Conservation (phyloP, 2,113 vertebrate genomes). For the Ailurus styani region DNA sequence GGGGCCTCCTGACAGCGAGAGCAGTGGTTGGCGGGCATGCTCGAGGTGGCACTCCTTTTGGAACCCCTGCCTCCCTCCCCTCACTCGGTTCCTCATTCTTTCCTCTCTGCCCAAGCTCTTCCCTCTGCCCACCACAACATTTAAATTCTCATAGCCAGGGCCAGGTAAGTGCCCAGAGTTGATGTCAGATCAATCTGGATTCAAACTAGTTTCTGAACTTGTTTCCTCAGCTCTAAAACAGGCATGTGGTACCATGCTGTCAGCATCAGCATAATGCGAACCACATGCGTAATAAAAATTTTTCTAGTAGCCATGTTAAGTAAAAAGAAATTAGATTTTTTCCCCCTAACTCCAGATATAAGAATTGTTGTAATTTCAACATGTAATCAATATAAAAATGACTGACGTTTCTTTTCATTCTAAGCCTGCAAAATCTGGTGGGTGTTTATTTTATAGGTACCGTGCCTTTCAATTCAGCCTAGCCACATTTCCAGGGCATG, state of each 20-base stretch:
- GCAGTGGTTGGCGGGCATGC: background rate
- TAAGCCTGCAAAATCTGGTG: background rate
- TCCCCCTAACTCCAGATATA: background rate
- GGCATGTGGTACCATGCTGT: background rate
- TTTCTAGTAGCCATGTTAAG: background rate
- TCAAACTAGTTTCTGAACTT: background rate
- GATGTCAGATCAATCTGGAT: background rate
- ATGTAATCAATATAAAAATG: background rate
- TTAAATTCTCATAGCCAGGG: background rate
- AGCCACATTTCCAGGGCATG: background rate
- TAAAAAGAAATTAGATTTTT: background rate
- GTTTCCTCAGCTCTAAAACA: background rate
- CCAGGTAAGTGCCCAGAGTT: background rate
- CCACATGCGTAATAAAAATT: background rate
- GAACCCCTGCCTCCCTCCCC: background rate
- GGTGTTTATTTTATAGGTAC: background rate
- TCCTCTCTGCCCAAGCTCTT: background rate
- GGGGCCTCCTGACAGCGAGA: constrained; percentile 74
- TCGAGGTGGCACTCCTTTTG: background rate
- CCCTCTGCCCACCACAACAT: background rate
- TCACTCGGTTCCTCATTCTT: background rate
- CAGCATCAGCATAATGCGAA: background rate
- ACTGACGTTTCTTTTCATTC: background rate
- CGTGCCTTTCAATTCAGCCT: background rate
- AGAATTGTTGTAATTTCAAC: background rate